Evolutionary conservation across 2,888 invertebrate species (phyloP), one percentile per base, ranked within the genome.

Genomic region (Tetanocera ferruginea): DNA sequence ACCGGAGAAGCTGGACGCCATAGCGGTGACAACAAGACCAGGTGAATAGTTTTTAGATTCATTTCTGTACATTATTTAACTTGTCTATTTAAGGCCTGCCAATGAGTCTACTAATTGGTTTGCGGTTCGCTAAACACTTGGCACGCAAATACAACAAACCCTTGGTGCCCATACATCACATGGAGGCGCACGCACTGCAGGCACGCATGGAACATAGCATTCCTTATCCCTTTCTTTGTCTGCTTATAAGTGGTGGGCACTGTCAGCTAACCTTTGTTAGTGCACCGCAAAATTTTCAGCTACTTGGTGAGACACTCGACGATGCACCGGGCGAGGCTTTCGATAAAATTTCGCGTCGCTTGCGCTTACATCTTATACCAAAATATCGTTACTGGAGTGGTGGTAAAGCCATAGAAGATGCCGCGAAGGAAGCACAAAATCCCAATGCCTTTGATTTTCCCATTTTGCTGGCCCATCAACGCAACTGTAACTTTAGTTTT

Each of bases 141-240:
- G 93, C 94, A 25, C 91, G 91, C 82, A 90, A 91, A 74, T 91
- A 93, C 81, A 90, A 91, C 0, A 96, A 95, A 88, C 97, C 97
- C 0, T 90, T 99, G 81, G 96, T 99, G 87, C 98, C 99, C 0
- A 94, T 99, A 78, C 99, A 99, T 91, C 99, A 99, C 85, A 99
- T 99, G 99, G 95, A 98, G 91, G 99, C 99, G 1, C 99, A 99
- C 91, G 98, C 99, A 5, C 91, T 99, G 77, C 96, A 96, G 23
- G 94, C 93, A 28, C 92, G 98, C 87, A 94, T 98, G 93, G 91
- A 92, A 23, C 88, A 93, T 77, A 90, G 93, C 83, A 86, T 93
- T 82, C 91, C 93, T 77, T 98, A 95, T 91, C 99, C 99, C 31
- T 99, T 95, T 90, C 90, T 99, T 78, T 95, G 95, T 62, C 91